Evolutionary conservation across 2,797 vertebrate genomes (phyloP).

Genomic region (Esox masquinongy): DNA sequence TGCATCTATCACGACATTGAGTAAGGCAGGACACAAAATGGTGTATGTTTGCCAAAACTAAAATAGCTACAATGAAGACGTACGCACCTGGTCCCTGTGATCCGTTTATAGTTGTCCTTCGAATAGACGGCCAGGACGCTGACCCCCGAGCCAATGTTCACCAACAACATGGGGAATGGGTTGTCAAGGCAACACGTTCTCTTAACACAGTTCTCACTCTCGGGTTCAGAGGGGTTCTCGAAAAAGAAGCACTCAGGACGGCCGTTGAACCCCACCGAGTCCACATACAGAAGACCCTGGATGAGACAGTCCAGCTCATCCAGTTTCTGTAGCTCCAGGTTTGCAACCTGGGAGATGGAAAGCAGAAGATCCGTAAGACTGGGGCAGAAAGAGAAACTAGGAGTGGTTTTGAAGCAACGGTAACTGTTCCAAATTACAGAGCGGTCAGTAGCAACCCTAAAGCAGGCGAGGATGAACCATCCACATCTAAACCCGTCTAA

Average conservation of each 20-base stretch:
- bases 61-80: too few relatives aligned
- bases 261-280: slow-evolving; percentile 87
- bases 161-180: slow-evolving; percentile 85
- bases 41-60: neutral
- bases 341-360: slow-evolving; percentile 77
- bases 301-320: slow-evolving; percentile 91
- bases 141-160: slow-evolving; percentile 90
- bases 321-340: slow-evolving; percentile 87
- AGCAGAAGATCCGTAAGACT: neutral
- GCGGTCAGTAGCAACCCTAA: neutral
- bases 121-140: slow-evolving; percentile 89
- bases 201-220: slow-evolving; percentile 80
- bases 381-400: neutral
- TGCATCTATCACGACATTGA: neutral
- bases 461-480: neutral
- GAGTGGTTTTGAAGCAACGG: neutral
- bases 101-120: slow-evolving; percentile 87
- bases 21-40: neutral
- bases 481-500: neutral
- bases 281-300: slow-evolving; percentile 86
- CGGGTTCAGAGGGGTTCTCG: slow-evolving; percentile 87
- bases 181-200: slow-evolving; percentile 86
- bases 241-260: slow-evolving; percentile 89
- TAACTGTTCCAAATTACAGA: neutral
- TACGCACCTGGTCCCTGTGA: slow-evolving; percentile 85